Base-by-base conservation (phyloP, 1,140 invertebrate genomes). In the Stegodyphus dumicola region DNA sequence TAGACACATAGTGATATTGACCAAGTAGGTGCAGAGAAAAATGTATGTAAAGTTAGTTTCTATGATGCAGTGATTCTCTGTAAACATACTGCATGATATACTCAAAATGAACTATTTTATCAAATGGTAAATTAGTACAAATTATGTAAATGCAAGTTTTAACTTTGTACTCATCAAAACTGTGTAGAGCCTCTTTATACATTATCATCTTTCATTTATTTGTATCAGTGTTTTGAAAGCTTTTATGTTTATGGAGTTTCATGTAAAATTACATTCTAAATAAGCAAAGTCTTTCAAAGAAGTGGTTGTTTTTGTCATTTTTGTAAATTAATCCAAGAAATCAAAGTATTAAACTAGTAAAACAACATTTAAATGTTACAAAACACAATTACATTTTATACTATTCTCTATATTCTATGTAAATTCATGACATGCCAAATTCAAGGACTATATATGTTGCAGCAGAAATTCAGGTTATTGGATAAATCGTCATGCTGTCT, bases 61-160 rank as follows among this genome's bases (percentile, higher is more conserved):
- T 78, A 13, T 53, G 49, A 48, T 80, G 53, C 78, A 71, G 78
- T 64, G 54, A 71, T 78, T 74, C 17, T 33, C 74, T 65, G 53
- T 74, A 10, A 52, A 51, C 66, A 65, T 78, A 48, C 53, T 65
- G 49, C 69, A 65, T 74, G 54, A 51, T 74, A 17, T 18, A 17
- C 54, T 80, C 56, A 6, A 73, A 73, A 73, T 71, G 56, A 56
- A 74, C 79, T 81, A 81, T 74, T 81, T 74, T 81, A 81, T 81
- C 79, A 65, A 74, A 66, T 74, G 69, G 70, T 81, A 81, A 81
- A 52, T 65, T 81, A 81, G 79, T 81, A 81, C 79, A 81, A 81
- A 81, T 49, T 80, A 70, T 81, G 70, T 81, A 66, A 81, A 81
- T 81, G 54, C 79, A 81, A 49, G 71, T 81, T 81, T 81, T 81